phyloP scores from a whole-genome alignment of 2,888 invertebrate genomes.

The Congeria kusceri region DNA sequence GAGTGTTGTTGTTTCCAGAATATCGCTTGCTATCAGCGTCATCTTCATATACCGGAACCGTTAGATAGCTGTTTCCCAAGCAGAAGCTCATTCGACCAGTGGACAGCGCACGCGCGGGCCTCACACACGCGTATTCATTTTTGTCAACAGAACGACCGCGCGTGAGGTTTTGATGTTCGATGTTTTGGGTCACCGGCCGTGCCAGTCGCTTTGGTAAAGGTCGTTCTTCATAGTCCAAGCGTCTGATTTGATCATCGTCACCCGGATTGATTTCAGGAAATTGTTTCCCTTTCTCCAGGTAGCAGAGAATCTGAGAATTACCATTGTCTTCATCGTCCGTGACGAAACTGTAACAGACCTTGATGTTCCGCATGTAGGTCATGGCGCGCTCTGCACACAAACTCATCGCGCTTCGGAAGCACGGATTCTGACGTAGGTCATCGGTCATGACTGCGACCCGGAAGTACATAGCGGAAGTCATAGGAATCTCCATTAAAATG shows the following conservation, averaged over 20 bases:
- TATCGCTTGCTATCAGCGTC: slow-evolving; percentile 24
- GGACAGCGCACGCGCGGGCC: slow-evolving; percentile 41
- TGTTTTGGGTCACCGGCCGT: background rate
- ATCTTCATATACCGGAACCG: slow-evolving; percentile 41
- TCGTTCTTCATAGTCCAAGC: no score
- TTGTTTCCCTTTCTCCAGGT: background rate
- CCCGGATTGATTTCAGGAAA: background rate
- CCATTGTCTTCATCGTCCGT: slow-evolving; percentile 12
- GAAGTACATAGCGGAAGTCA: slow-evolving; percentile 70
- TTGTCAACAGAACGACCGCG: slow-evolving; percentile 33
- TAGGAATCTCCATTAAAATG: slow-evolving; percentile 78
- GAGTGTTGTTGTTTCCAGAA: slow-evolving; percentile 53
- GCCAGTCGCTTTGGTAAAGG: background rate
- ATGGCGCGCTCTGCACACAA: slow-evolving; percentile 73
- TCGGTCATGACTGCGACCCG: slow-evolving; percentile 66
- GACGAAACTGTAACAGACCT: slow-evolving; percentile 72
- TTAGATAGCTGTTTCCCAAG: slow-evolving; percentile 58
- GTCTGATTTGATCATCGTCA: no score
- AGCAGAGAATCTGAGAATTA: background rate
- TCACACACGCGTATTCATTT: slow-evolving; percentile 22
- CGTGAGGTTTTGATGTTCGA: background rate
- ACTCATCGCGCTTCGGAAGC: slow-evolving; percentile 69
- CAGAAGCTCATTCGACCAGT: slow-evolving; percentile 61
- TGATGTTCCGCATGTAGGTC: slow-evolving; percentile 77
- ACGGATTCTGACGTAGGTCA: slow-evolving; percentile 61